A percentile compares a stretch with the other conserved stretches of the same genome.
Conservation (phyloP, 2,797 vertebrate species). For the Muscicapa striata region DNA sequence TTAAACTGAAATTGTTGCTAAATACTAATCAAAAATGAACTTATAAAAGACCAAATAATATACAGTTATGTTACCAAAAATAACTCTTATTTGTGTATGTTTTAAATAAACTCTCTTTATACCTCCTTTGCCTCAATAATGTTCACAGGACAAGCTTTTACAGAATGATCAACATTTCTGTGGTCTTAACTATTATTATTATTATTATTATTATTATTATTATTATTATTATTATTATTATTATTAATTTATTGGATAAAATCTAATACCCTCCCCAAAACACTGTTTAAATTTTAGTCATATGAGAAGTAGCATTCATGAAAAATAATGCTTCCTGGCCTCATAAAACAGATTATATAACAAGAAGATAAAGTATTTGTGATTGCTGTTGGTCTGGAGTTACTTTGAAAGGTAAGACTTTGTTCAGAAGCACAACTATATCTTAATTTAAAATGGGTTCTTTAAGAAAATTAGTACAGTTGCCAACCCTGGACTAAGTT, state of each 20-base stretch:
- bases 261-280: neutral
- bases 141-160: neutral
- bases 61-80: neutral
- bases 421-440: neutral
- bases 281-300: neutral
- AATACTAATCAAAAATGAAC: neutral
- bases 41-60: neutral
- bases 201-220: too few relatives aligned
- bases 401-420: neutral
- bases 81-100: neutral
- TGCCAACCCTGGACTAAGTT: neutral
- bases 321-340: neutral
- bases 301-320: neutral
- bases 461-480: neutral
- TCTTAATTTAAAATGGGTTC: neutral
- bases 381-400: neutral
- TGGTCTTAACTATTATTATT: neutral
- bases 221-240: too few relatives aligned
- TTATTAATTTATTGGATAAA: neutral
- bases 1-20: neutral
- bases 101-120: neutral
- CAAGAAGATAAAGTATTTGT: neutral
- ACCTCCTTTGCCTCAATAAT: neutral
- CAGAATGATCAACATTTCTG: neutral
- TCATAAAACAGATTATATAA: neutral